Conservation (phyloP, 2,797 vertebrate genomes). For the Bryconaethiops microstoma region DNA sequence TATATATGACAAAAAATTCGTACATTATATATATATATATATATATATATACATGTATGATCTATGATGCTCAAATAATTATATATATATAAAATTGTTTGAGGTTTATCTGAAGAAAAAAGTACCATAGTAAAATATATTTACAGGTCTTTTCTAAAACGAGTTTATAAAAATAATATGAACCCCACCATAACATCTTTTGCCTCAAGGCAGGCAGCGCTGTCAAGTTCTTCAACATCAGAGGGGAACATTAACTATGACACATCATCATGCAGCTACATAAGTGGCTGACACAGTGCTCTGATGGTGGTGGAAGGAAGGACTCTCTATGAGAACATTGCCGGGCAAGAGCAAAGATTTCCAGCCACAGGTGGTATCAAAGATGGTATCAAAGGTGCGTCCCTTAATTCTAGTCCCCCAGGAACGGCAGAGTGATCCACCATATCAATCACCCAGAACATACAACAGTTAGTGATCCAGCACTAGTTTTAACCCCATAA, state of each 20-base stretch:
- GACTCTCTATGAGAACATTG: not conserved
- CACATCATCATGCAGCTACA: not conserved
- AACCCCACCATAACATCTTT: not conserved
- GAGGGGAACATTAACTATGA: not conserved
- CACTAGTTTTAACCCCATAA: not conserved
- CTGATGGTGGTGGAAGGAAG: not conserved
- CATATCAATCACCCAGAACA: not conserved
- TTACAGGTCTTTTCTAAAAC: no score
- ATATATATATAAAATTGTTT: no score
- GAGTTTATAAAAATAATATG: no score
- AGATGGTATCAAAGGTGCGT: not conserved
- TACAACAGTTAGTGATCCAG: no score
- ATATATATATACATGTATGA: no score
- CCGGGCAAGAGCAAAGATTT: not conserved
- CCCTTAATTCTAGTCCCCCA: no score
- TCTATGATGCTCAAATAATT: no score
- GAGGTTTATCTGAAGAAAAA: no score
- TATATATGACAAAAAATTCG: no score
- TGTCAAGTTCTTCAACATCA: slow-evolving; percentile 8
- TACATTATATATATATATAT: no score
- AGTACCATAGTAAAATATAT: no score
- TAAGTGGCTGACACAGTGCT: not conserved
- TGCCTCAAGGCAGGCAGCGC: not conserved
- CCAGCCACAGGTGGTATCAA: not conserved
- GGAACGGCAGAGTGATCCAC: not conserved